Base-by-base conservation (phyloP, 2,888 invertebrate genomes). In the Phrixothrix hirtus region DNA sequence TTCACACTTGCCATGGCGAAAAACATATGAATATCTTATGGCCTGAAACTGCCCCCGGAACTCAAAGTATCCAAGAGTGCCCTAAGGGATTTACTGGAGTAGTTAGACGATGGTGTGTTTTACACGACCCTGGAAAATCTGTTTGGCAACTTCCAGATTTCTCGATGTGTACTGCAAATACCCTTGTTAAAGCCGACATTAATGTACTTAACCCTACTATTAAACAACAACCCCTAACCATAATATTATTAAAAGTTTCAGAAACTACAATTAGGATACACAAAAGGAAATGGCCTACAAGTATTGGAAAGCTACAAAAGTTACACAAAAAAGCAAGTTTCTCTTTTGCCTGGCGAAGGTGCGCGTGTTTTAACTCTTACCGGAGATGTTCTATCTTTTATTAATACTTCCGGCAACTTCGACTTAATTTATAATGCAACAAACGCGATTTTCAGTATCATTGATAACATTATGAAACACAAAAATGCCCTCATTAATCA, bases 141-240 rank as follows among this genome's bases (percentile, higher is more conserved):
- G 83, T 83, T 57, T 92, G 92, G 92, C 81, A 83, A 62, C 73
- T 80, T 32, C 87, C 91, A 0, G 88, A 91, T 71, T 91, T 89
- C 69, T 87, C 89, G 1, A 79, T 79, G 12, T 92, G 92, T 68
- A 77, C 86, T 14, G 82, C 86, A 16, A 83, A 86, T 63, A 80
- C 84, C 1, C 71, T 89, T 17, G 74, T 81, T 41, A 75, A 81
- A 62, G 83, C 85, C 57, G 85, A 84, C 66, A 80, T 83, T 62
- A 81, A 83, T 75, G 87, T 87, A 73, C 75, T 75, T 69, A 2
- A 10, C 37, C 13, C 13, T 7, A 13, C 7, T 4, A 11, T 7
- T 2, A 3, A 13, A 11, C 4, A 7, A 12, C 13, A 11, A 11
- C 10, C 31, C 5, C 13, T 7, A 11, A 12, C 4, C 5, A 7